Evolutionary conservation across 2,888 invertebrate species (phyloP), one percentile per base, ranked within the genome.

Genomic region (Troilus luridus): DNA sequence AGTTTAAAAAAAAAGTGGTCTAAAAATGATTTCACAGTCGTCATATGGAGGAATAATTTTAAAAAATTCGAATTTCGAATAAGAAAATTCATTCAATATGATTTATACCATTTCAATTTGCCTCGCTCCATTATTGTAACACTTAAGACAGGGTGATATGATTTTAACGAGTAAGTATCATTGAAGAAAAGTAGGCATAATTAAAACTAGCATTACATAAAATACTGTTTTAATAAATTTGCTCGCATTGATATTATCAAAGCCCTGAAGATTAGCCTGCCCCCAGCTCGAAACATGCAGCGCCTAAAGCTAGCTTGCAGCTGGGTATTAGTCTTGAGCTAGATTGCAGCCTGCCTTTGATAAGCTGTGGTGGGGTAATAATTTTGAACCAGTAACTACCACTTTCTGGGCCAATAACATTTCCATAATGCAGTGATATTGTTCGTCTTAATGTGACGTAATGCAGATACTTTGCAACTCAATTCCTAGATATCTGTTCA

Each of bases 361-460:
- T 81, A 81, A 81, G 54, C 54, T 81, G 10, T 81, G 54, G 81
- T 19, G 10, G 85, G 56, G 41, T 77, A 41, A 77, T 77, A 77
- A 77, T 77, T 77, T 77, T 5, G 72, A 77, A 41, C 7, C 27
- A 77, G 72, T 77, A 77, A 77, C 72, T 41, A 77, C 72, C 72
- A 77, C 24, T 77, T 41, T 77, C 8, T 41, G 72, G 41, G 72
- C 72, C 72, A 77, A 77, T 77, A 77, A 77, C 14, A 77, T 77
- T 77, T 77, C 72, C 72, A 77, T 77, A 77, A 77, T 77, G 72
- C 41, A 19, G 72, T 77, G 8, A 41, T 77, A 77, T 41, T 77
- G 27, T 41, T 27, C 72, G 14, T 24, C 41, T 17, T 77, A 77
- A 77, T 77, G 72, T 8, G 27, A 77, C 72, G 72, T 77, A 77